These are phyloP conservation scores for Scaptomyza graminum DNA, from an alignment of 1,140 invertebrate species.

Conservation along the genomic window DNA sequence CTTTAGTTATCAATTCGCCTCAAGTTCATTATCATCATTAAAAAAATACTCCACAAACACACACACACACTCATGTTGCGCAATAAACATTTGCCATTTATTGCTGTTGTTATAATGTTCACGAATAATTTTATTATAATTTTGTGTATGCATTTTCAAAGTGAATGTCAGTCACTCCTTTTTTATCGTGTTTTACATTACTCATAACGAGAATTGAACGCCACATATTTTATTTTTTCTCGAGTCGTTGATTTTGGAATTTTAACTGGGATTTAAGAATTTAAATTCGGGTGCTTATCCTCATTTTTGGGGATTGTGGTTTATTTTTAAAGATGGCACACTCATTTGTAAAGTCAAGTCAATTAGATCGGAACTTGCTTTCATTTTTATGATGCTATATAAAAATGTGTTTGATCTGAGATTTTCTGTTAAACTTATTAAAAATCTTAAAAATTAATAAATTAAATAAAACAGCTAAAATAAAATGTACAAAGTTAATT, in stretches of 20 bases:
- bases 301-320: constrained; percentile 18
- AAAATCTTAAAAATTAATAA: too few species aligned
- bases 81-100: constrained; percentile 35
- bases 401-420: not conserved
- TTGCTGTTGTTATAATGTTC: constrained; percentile 29
- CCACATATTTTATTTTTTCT: constrained; percentile 17
- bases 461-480: not conserved
- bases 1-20: constrained; percentile 71
- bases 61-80: constrained; percentile 34
- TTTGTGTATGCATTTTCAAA: constrained; percentile 54
- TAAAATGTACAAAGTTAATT: too few species aligned
- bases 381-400: constrained; percentile 5
- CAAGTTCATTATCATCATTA: constrained; percentile 82
- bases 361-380: constrained; percentile 9
- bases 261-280: constrained; percentile 29
- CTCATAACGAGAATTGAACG: constrained; percentile 64
- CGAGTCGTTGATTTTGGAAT: constrained; percentile 54
- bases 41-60: constrained; percentile 34
- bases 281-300: constrained; percentile 17
- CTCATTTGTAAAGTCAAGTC: constrained; percentile 1
- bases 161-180: constrained; percentile 55
- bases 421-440: too few species aligned
- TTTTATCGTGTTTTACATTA: constrained; percentile 5
- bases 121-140: constrained; percentile 43
- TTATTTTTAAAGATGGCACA: constrained; percentile 25